Conservation (phyloP, 2,797 vertebrate species). For the Chloroceryle amazona region DNA sequence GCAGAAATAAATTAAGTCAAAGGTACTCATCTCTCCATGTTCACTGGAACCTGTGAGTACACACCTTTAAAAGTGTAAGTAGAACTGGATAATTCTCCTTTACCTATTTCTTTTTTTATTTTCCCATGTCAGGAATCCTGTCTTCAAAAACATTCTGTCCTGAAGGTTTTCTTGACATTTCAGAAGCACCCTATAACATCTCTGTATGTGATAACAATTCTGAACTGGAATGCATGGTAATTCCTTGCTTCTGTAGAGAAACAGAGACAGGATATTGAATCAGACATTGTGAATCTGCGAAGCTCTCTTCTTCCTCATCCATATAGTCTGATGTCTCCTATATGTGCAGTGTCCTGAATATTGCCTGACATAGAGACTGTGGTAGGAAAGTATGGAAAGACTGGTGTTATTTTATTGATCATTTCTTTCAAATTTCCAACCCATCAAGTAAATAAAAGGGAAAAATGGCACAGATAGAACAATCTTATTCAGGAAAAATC, state of each 20-base stretch:
- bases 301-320: not conserved
- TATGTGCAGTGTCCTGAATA: not conserved
- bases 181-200: not conserved
- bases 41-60: not conserved
- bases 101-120: not conserved
- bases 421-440: not conserved
- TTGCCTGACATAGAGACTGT: not conserved
- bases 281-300: not conserved
- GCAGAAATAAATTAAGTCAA: not conserved
- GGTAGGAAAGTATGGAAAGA: not conserved
- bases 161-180: not conserved
- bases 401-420: not conserved
- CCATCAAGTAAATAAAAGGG: not conserved
- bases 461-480: not conserved
- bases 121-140: not conserved
- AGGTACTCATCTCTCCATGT: not conserved
- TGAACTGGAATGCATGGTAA: slow-evolving; percentile 59
- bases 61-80: not conserved
- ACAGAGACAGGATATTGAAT: slow-evolving; percentile 12
- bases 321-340: not conserved
- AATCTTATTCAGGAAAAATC: not conserved
- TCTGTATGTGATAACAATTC: not conserved
- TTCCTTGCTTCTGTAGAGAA: slow-evolving; percentile 31
- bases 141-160: not conserved
- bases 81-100: not conserved